Conservation (phyloP, 2,797 vertebrate species). For the Acrocephalus scirpaceus region DNA sequence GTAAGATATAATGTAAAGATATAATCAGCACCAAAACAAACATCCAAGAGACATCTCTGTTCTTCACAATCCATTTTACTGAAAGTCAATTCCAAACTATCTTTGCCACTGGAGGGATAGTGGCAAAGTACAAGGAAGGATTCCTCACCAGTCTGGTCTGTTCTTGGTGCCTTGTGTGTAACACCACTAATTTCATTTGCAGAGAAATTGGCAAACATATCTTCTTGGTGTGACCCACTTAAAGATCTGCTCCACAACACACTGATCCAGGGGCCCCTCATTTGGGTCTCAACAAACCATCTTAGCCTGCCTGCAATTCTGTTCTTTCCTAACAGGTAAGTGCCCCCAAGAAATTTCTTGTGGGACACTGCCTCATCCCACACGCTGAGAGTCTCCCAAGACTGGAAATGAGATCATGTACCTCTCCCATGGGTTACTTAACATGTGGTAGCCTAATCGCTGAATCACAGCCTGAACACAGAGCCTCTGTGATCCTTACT, state of each 20-base stretch:
- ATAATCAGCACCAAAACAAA: not conserved
- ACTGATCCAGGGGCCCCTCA: conserved; percentile 61
- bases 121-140: not conserved
- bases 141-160: conserved; percentile 2
- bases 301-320: conserved; percentile 65
- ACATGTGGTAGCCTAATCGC: not conserved
- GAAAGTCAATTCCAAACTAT: not conserved
- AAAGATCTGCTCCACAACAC: conserved; percentile 61
- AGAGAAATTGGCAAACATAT: conserved; percentile 64
- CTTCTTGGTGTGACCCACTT: conserved; percentile 60
- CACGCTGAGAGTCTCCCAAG: not conserved
- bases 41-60: not conserved
- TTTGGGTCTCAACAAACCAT: conserved; percentile 58
- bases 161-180: conserved; percentile 51
- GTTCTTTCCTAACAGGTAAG: conserved; percentile 64
- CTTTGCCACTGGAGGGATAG: not conserved
- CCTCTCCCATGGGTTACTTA: not conserved
- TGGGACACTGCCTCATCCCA: conserved; percentile 69
- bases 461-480: not conserved
- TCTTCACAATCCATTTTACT: not conserved
- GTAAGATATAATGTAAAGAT: not conserved
- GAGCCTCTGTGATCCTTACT: not conserved
- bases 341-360: conserved; percentile 69
- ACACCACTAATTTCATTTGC: conserved; percentile 67
- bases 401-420: not conserved